Evolutionary conservation across 2,113 vertebrate species (phyloP).

Genomic region (Malurus melanocephalus): DNA sequence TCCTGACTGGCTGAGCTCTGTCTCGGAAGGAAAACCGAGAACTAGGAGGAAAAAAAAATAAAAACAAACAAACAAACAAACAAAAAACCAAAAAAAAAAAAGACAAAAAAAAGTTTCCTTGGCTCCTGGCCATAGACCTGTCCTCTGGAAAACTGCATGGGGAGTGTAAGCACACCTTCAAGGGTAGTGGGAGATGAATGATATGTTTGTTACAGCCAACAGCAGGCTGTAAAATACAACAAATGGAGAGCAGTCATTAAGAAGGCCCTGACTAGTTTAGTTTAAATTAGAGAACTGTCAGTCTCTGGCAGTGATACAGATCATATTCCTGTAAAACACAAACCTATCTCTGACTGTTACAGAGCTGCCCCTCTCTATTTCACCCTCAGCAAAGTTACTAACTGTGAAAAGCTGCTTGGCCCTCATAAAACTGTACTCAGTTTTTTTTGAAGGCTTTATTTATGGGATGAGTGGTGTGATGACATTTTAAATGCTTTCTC

Average conservation of each 20-base stretch:
- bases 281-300: neutral
- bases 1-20: neutral
- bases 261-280: neutral
- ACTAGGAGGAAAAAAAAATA: too few relatives aligned
- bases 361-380: neutral
- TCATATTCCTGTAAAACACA: neutral
- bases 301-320: neutral
- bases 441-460: constrained; percentile 20
- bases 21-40: neutral
- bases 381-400: neutral
- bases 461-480: neutral
- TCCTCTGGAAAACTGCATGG: neutral
- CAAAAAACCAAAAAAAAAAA: neutral
- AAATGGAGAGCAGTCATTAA: neutral
- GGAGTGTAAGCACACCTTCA: neutral
- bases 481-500: constrained; percentile 9
- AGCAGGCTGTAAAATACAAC: neutral
- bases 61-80: too few relatives aligned
- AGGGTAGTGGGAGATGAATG: neutral
- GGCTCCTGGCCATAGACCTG: neutral
- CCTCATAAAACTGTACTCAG: neutral
- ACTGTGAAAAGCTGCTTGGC: neutral
- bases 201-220: neutral
- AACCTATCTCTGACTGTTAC: neutral
- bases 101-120: neutral